Evolutionary conservation across 2,113 vertebrate genomes (phyloP), one percentile per base, ranked within the genome.

Genomic region (Rhadina sibilatrix): DNA sequence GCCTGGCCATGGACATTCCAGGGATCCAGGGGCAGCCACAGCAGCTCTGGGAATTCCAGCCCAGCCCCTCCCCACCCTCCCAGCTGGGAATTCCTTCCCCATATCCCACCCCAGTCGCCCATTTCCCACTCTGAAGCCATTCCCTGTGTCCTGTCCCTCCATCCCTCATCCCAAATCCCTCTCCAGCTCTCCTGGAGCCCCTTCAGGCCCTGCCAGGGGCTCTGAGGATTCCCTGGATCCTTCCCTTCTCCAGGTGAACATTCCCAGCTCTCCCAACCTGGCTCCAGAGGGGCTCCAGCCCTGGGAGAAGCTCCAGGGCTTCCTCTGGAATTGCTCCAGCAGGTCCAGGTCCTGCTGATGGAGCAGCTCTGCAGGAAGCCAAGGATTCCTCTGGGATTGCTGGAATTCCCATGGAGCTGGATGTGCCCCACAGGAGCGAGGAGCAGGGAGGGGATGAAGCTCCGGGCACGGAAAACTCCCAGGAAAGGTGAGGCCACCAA

Each of bases 401-500:
- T 21, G 47, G 38, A 37, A 33, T 18, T 15, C 14, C 68, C 21
- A 2, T 3, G 25, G 35, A 18, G 18, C 17, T 15, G 53, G 68
- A 27, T 53, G 68, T 63, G 57, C 7, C 33, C 46, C 47, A 7
- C 1, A 2, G 57, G 47, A 72, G 17, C 0, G 47, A 63, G 57
- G 56, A 71, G 46, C 46, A 61, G 37, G 2, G 20, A 42, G 31
- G 15, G 11, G 38, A 18, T 15, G 25, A 37, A 22, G 14, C 49
- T 46, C 81, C 7, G 0, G n/a, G 25, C 8, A 1, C 0, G 5
- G 75, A 37, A 37, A 56, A 63, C 6, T 16, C 22, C 11, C 42
- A 6, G 31, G 10, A n/a, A 79, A 35, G 1, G 0, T 0, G 0
- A 71, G 57, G 53, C 44, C 37, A 2, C 0, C 1, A 60, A 8